Conservation (phyloP, 2,113 vertebrate species). For the human region DNA sequence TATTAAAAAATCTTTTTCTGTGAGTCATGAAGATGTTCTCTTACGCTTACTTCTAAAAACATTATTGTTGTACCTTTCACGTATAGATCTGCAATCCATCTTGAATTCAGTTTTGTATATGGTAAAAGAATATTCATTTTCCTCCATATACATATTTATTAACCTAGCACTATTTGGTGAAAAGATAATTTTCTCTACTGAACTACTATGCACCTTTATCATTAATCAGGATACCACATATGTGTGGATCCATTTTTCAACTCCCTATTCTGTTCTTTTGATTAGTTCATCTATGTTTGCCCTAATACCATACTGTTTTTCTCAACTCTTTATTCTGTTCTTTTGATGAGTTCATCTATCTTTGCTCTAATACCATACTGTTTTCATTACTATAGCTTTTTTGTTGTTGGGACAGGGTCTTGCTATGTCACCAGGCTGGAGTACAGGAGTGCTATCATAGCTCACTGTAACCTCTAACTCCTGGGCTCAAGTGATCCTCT, state of each 20-base stretch:
- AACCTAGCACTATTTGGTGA: not conserved
- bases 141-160: not conserved
- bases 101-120: not conserved
- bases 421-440: too few species aligned
- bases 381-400: not conserved
- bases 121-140: not conserved
- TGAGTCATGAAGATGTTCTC: not conserved
- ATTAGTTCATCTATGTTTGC: not conserved
- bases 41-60: not conserved
- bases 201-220: not conserved
- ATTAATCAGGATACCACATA: not conserved
- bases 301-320: not conserved
- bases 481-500: too few species aligned
- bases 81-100: not conserved
- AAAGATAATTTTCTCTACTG: not conserved
- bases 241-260: not conserved
- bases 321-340: not conserved
- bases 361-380: not conserved
- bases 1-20: not conserved
- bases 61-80: not conserved
- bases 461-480: too few species aligned
- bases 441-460: too few species aligned
- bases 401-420: too few species aligned
- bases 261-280: not conserved
- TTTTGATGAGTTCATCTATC: not conserved